Conservation (phyloP, 64 coral and sea anemone genomes). For the Porites lutea region DNA sequence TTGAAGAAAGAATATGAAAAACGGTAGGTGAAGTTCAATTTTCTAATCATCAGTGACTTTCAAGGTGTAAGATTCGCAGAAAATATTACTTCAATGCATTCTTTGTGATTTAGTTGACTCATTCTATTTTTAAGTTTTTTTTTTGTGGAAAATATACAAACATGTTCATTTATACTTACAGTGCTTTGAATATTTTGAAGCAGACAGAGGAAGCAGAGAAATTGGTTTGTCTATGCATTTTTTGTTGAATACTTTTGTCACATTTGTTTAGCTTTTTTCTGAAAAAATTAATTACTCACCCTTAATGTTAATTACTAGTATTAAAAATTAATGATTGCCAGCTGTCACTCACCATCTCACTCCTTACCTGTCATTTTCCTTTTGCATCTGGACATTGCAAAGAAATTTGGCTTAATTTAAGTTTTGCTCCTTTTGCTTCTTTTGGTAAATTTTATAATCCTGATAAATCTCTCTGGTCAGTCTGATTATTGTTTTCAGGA, state of each 20-base stretch:
- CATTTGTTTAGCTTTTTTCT: neutral
- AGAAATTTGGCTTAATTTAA: too few species aligned
- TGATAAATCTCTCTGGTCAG: too few species aligned
- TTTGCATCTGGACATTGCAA: too few species aligned
- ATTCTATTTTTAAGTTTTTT: neutral
- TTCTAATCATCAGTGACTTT: neutral
- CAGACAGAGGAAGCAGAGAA: conserved; percentile 5
- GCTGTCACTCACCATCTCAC: too few species aligned
- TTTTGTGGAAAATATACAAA: neutral
- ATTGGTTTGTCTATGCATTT: conserved; percentile 16
- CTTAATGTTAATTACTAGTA: too few species aligned
- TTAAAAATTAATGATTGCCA: too few species aligned
- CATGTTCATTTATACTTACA: neutral
- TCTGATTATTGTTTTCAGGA: too few species aligned
- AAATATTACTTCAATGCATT: neutral
- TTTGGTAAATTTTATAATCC: too few species aligned
- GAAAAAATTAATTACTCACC: too few species aligned
- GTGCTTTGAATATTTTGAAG: conserved; percentile 2
- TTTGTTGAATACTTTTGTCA: neutral
- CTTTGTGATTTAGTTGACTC: neutral
- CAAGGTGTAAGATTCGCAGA: neutral
- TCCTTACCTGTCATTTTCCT: too few species aligned
- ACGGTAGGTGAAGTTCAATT: conserved; percentile 34
- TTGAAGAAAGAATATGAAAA: conserved; percentile 70
- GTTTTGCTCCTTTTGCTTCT: too few species aligned